These are phyloP conservation scores for Lacerta agilis DNA, from an alignment of 2,797 vertebrate genomes.

Conservation along the genomic window DNA sequence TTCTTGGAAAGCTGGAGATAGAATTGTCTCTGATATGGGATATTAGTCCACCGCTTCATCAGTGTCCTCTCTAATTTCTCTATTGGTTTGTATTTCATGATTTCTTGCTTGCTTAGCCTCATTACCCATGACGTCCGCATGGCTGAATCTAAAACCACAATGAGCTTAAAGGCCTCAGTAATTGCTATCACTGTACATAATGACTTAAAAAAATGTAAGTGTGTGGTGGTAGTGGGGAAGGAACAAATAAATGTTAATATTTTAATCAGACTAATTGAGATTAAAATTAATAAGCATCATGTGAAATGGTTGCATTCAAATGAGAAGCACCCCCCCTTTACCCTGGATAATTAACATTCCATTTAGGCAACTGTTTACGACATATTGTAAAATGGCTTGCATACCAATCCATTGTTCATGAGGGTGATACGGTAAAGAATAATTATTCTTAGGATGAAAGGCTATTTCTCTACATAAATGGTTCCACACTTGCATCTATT, in stretches of 20 bases:
- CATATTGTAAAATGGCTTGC: constrained; percentile 13
- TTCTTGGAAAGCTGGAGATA: not conserved
- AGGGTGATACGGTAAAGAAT: constrained; percentile 27
- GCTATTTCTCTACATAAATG: constrained; percentile 51
- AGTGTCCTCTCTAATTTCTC: constrained; percentile 38
- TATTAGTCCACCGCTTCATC: constrained; percentile 27
- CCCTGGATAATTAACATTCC: constrained; percentile 56
- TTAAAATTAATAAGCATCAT: constrained; percentile 69
- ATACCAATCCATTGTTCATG: constrained; percentile 27
- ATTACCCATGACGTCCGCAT: constrained; percentile 54
- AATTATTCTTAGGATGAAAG: constrained; percentile 47
- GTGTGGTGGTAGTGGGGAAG: constrained; percentile 38
- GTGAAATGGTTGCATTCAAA: constrained; percentile 64
- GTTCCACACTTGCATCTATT: constrained; percentile 51
- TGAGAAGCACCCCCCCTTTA: constrained; percentile 50
- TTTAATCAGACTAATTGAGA: constrained; percentile 67
- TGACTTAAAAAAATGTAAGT: constrained; percentile 31
- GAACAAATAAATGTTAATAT: constrained; percentile 54
- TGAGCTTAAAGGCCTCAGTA: constrained; percentile 52
- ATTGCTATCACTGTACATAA: constrained; percentile 66
- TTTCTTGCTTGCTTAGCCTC: not conserved
- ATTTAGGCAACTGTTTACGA: constrained; percentile 44
- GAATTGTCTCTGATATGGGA: not conserved
- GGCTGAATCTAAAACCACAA: constrained; percentile 60
- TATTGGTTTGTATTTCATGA: constrained; percentile 51